Percentiles rank a stretch among this genome's conserved stretches.
These are phyloP conservation scores for Epinotia brunnichana DNA, from an alignment of 2,888 invertebrate species.

Conservation along the genomic window DNA sequence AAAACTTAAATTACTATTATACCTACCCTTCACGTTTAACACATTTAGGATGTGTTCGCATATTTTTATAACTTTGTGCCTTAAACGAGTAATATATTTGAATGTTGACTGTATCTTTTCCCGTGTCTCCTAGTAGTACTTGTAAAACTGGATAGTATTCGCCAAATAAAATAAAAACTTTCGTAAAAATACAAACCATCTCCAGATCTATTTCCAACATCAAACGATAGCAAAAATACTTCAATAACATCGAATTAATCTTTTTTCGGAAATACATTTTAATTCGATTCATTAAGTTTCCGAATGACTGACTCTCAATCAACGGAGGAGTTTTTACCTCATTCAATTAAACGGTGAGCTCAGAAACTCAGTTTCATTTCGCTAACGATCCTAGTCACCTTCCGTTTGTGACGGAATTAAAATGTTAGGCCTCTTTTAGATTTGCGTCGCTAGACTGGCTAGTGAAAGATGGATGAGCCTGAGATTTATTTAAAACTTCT, in stretches of 20 bases:
- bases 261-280: constrained; percentile 20
- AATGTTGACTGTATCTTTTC: too few relatives aligned
- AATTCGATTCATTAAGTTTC: constrained; percentile 38
- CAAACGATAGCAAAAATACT: neutral
- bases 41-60: too few relatives aligned
- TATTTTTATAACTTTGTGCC: too few relatives aligned
- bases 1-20: too few relatives aligned
- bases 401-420: constrained; percentile 10
- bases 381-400: constrained; percentile 30
- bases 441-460: neutral
- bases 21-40: too few relatives aligned
- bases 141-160: too few relatives aligned
- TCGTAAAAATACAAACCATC: neutral
- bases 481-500: too few relatives aligned
- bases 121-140: too few relatives aligned
- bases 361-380: constrained; percentile 25
- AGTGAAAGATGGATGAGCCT: too few relatives aligned
- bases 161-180: too few relatives aligned
- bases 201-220: neutral
- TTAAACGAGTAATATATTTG: too few relatives aligned
- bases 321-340: constrained; percentile 30
- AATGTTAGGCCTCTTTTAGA: neutral
- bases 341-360: constrained; percentile 10
- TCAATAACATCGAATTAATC: neutral
- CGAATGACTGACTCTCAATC: constrained; percentile 25